Percentiles rank a stretch among this genome's conserved stretches.
Conservation (phyloP, 2,888 invertebrate genomes). For the Oscheius sp. region DNA sequence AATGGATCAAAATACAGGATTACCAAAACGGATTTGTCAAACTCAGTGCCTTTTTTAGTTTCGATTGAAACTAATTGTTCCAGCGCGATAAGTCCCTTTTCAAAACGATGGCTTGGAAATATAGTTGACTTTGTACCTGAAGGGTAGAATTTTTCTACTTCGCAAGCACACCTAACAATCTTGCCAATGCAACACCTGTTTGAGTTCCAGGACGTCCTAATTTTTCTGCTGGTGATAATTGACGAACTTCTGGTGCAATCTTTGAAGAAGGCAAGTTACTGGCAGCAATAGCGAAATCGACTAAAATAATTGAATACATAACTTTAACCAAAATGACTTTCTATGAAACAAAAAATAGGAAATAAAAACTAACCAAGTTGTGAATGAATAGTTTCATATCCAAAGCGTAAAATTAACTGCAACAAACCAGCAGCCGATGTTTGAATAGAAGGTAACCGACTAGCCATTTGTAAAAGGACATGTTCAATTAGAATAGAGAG, state of each 20-base stretch:
- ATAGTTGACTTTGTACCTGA: constrained; percentile 35
- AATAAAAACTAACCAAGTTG: constrained; percentile 36
- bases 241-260: constrained; percentile 10
- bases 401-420: constrained; percentile 63
- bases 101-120: constrained; percentile 87
- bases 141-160: neutral
- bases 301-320: constrained; percentile 24
- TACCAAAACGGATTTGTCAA: constrained; percentile 61
- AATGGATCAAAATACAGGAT: no score
- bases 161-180: constrained; percentile 80
- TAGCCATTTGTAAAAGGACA: constrained; percentile 63
- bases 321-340: neutral
- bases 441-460: constrained; percentile 63
- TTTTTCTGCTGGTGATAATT: constrained; percentile 44
- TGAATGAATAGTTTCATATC: constrained; percentile 60
- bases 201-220: constrained; percentile 71
- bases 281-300: constrained; percentile 41
- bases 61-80: constrained; percentile 55
- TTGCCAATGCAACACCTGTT: constrained; percentile 94
- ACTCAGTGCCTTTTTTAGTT: constrained; percentile 47
- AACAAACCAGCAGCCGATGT: constrained; percentile 65
- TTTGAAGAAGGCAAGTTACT: constrained; percentile 38
- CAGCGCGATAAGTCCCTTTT: constrained; percentile 83
- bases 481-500: constrained; percentile 61
- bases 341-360: neutral